A percentile compares a stretch with the other conserved stretches of the same genome.
These are phyloP conservation scores for Neoaliturus tenellus DNA, from an alignment of 2,888 invertebrate genomes.

Conservation along the genomic window DNA sequence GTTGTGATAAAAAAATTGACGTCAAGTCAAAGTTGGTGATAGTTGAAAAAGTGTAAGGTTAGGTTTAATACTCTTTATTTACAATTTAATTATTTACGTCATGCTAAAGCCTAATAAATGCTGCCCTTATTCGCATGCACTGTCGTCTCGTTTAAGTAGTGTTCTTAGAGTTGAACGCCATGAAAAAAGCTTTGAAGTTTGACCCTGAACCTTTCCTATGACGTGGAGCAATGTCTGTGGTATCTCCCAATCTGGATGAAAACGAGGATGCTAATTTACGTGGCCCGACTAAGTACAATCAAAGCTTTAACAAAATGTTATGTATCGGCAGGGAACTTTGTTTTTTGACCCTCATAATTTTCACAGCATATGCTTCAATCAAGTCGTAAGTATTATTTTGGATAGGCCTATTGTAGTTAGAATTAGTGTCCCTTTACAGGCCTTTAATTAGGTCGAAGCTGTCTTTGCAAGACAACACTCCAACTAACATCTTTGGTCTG, in stretches of 20 bases:
- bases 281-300: conserved; percentile 46
- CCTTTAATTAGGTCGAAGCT: no score
- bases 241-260: conserved; percentile 55
- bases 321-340: conserved; percentile 80
- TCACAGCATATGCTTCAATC: conserved; percentile 83
- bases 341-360: conserved; percentile 79
- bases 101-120: not conserved
- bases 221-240: conserved; percentile 65
- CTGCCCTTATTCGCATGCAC: not conserved
- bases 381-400: conserved; percentile 81
- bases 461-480: no score
- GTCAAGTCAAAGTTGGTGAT: no score
- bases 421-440: no score
- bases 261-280: conserved; percentile 63
- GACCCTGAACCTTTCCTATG: conserved; percentile 58
- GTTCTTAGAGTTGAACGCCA: not conserved
- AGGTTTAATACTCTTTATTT: no score
- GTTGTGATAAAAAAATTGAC: no score
- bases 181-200: not conserved
- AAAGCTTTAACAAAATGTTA: conserved; percentile 73
- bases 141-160: not conserved
- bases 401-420: no score
- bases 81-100: not conserved
- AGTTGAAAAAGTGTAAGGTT: no score
- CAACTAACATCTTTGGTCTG: not conserved